phyloP scores from a whole-genome alignment of 2,113 vertebrate species.

The Coracopsis vasa region DNA sequence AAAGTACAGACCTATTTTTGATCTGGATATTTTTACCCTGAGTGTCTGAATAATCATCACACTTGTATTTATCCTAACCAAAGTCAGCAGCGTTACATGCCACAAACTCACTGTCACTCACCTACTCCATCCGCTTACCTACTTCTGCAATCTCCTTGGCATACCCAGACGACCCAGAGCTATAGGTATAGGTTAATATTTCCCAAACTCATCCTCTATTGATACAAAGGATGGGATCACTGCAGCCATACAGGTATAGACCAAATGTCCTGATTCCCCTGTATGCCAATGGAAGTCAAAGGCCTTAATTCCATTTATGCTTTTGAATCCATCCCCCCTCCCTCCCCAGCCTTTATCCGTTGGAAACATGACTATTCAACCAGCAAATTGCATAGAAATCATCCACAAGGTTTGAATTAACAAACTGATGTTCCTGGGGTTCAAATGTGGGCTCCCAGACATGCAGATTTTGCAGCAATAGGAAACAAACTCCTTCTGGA shows the following conservation, averaged over 20 bases:
- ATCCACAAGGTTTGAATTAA: neutral
- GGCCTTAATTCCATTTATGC: neutral
- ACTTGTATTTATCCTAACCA: neutral
- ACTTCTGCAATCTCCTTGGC: neutral
- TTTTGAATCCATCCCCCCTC: neutral
- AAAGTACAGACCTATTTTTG: neutral
- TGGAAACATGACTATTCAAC: neutral
- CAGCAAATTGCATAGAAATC: neutral
- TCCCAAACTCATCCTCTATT: neutral
- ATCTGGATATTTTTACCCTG: neutral
- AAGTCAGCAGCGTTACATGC: neutral
- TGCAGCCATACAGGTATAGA: neutral
- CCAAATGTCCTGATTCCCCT: neutral
- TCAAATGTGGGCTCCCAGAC: neutral
- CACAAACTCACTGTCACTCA: neutral
- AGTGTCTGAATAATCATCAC: neutral
- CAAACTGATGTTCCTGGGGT: neutral
- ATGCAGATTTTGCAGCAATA: neutral
- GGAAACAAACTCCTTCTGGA: neutral
- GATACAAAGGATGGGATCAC: neutral
- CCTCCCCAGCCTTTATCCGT: neutral
- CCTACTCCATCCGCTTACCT: neutral
- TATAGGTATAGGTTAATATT: fast-evolving
- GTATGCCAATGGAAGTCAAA: neutral
- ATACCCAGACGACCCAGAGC: neutral